Evolutionary conservation across 1,140 invertebrate genomes (phyloP).

Genomic region (Cyclina sinensis): DNA sequence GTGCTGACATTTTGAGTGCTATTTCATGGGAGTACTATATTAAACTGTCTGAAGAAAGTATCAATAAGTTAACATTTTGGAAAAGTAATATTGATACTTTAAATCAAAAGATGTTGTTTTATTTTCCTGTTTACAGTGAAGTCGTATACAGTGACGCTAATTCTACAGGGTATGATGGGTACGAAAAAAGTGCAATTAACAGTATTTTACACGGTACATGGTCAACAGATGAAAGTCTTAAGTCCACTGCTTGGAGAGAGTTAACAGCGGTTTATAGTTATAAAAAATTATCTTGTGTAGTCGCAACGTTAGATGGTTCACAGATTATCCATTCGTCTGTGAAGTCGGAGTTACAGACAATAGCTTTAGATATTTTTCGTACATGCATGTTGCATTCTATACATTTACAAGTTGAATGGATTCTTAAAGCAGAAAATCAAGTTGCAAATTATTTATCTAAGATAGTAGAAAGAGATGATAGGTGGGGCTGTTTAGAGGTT

Average conservation of each 20-base stretch:
- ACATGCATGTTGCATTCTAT: neutral
- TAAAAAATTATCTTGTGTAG: neutral
- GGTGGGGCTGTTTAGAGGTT: constrained; percentile 15
- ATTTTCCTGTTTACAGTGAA: neutral
- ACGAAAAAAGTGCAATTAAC: constrained; percentile 13
- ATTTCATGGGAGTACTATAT: neutral
- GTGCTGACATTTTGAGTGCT: neutral
- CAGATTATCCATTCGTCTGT: constrained; percentile 23
- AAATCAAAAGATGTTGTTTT: neutral
- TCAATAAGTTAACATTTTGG: constrained; percentile 5
- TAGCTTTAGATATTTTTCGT: constrained; percentile 47
- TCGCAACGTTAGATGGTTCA: constrained; percentile 46
- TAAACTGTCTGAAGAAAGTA: neutral
- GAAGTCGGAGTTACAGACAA: constrained; percentile 21
- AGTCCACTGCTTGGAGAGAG: constrained; percentile 28
- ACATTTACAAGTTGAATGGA: constrained; percentile 41
- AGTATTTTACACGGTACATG: constrained; percentile 14
- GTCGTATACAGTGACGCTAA: constrained; percentile 28
- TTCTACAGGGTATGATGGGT: neutral
- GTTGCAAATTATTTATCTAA: constrained; percentile 42
- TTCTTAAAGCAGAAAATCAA: neutral
- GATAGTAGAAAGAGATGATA: constrained; percentile 36
- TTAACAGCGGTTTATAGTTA: neutral
- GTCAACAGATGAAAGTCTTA: constrained; percentile 9
- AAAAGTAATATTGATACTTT: neutral